Conservation (phyloP, 2,888 invertebrate genomes). For the Pyrochroa serraticornis region DNA sequence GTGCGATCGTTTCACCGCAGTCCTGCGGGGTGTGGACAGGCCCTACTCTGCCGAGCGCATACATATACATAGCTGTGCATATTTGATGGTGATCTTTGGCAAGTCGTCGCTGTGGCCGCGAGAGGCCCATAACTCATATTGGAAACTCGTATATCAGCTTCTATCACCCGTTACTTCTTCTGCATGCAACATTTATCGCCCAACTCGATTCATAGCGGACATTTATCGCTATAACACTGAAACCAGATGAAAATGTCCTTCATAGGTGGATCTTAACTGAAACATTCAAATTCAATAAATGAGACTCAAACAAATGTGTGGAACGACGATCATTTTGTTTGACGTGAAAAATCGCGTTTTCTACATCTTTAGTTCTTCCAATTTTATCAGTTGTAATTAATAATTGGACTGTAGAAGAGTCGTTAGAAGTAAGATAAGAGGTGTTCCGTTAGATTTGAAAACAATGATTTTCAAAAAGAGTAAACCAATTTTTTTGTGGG, state of each 20-base stretch:
- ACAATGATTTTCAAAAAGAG: too few species aligned
- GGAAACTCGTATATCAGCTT: conserved; percentile 56
- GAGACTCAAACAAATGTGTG: too few species aligned
- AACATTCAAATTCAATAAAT: neutral
- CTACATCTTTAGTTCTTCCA: too few species aligned
- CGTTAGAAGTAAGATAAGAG: too few species aligned
- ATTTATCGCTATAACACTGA: conserved; percentile 4
- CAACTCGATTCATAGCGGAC: conserved; percentile 12
- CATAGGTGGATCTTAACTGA: neutral
- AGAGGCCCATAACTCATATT: conserved; percentile 59
- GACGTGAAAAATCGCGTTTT: too few species aligned
- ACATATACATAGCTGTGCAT: conserved; percentile 50
- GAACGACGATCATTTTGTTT: too few species aligned
- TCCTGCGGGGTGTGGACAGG: conserved; percentile 27
- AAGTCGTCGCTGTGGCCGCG: conserved; percentile 55
- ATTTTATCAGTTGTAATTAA: too few species aligned
- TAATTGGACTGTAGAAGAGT: too few species aligned
- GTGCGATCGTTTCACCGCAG: conserved; percentile 30
- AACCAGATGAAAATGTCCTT: neutral
- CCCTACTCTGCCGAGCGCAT: conserved; percentile 30
- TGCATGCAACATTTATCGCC: conserved; percentile 48
- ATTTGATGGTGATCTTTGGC: conserved; percentile 57
- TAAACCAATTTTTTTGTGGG: too few species aligned
- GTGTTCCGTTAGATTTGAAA: too few species aligned
- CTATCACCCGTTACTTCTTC: conserved; percentile 45